Percentiles rank a stretch among this genome's conserved stretches.
Evolutionary conservation across 2,113 vertebrate genomes (phyloP).

Genomic region (Tretioscincus oriximinensis): DNA sequence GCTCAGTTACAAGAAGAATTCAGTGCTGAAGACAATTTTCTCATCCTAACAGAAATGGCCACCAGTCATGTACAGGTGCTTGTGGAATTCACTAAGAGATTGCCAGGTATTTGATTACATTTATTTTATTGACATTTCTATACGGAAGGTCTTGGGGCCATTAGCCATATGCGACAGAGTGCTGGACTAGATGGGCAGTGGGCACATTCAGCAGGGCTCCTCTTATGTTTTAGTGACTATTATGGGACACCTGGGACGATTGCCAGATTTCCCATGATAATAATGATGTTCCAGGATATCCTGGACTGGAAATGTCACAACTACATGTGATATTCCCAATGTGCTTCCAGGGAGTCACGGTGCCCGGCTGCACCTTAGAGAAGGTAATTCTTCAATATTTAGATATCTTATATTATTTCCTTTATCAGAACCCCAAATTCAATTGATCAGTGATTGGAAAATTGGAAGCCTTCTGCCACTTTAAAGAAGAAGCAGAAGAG

Average conservation of each 20-base stretch:
- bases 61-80: constrained; percentile 96
- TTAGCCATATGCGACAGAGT: no score
- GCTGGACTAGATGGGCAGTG: no score
- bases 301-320: no score
- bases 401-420: not conserved
- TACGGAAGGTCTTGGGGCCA: not conserved
- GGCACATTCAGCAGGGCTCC: no score
- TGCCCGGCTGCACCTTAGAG: not conserved
- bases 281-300: no score
- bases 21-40: constrained; percentile 92
- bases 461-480: not conserved
- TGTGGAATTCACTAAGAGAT: constrained; percentile 97
- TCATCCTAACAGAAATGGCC: constrained; percentile 95
- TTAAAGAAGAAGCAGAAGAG: not conserved
- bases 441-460: not conserved
- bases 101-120: constrained; percentile 82
- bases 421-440: not conserved
- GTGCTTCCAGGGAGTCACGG: no score
- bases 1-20: constrained; percentile 90
- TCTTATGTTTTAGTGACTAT: no score
- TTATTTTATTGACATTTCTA: not conserved
- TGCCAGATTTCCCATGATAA: no score
- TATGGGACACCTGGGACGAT: no score
- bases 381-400: not conserved
- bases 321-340: no score